Evolutionary conservation across 53 echinoderm and acorn worm species (phyloP).

Genomic region (Holothuria leucospilota): DNA sequence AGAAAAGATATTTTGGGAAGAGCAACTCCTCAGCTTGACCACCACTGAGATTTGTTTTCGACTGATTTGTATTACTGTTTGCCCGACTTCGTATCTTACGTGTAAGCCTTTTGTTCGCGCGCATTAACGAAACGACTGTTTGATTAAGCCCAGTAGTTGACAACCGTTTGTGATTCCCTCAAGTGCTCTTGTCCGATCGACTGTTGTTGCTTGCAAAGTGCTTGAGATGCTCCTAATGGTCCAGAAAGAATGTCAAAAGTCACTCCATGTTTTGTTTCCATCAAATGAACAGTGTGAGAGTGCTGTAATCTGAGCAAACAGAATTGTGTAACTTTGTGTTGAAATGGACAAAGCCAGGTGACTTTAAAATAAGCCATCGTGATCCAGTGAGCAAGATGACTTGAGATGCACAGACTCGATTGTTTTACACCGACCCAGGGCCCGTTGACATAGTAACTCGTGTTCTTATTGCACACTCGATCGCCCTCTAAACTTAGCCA

Average conservation of each 20-base stretch:
- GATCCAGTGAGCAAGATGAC: too few relatives aligned
- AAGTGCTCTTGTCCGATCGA: neutral
- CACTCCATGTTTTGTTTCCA: slow-evolving; percentile 10
- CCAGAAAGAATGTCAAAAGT: slow-evolving; percentile 26
- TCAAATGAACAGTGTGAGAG: slow-evolving; percentile 1
- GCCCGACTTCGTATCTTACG: slow-evolving; percentile 10
- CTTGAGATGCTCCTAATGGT: slow-evolving; percentile 20
- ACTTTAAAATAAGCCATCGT: neutral
- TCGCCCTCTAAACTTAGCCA: too few relatives aligned
- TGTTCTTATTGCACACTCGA: too few relatives aligned
- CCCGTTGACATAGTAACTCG: too few relatives aligned
- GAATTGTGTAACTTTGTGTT: neutral
- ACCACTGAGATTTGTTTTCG: slow-evolving; percentile 5
- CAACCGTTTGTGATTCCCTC: slow-evolving; percentile 14
- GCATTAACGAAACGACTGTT: slow-evolving; percentile 25
- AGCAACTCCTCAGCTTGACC: neutral
- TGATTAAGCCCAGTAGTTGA: slow-evolving; percentile 38
- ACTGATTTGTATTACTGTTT: neutral
- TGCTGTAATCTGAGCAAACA: slow-evolving; percentile 17
- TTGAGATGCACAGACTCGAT: too few relatives aligned
- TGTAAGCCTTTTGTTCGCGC: slow-evolving; percentile 10
- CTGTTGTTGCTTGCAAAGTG: slow-evolving; percentile 7
- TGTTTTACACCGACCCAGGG: too few relatives aligned
- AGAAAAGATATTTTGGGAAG: too few relatives aligned
- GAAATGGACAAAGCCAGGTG: slow-evolving; percentile 10